Evolutionary conservation across 2,888 invertebrate genomes (phyloP).

Genomic region (Fragum whitleyi): DNA sequence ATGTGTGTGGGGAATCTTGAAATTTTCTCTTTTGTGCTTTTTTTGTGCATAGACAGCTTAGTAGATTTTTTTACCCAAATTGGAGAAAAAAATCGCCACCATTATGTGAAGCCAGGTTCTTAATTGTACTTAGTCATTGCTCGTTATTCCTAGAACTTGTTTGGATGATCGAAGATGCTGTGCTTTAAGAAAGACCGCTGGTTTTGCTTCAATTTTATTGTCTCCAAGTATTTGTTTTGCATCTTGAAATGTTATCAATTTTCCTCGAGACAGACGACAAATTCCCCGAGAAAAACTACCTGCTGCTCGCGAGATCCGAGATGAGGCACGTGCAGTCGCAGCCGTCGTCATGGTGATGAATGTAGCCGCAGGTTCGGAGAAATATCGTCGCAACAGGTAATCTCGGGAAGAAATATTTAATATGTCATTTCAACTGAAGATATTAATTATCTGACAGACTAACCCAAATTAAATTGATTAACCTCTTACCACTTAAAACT

Average conservation of each 20-base stretch:
- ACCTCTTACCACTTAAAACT: not conserved
- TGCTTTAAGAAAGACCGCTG: no score
- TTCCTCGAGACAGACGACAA: conserved; percentile 1
- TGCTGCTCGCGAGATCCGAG: conserved; percentile 6
- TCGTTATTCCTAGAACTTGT: no score
- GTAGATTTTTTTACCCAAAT: no score
- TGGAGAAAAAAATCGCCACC: no score
- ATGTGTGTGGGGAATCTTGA: no score
- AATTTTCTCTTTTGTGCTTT: no score
- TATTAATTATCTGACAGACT: conserved; percentile 62
- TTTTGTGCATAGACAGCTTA: no score
- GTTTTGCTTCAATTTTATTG: no score
- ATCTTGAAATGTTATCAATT: not conserved
- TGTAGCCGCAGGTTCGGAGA: conserved; percentile 57
- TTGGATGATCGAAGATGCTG: no score
- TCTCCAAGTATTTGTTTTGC: no score
- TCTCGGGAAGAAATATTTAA: conserved; percentile 64
- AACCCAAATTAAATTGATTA: conserved; percentile 55
- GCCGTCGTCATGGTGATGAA: conserved; percentile 53
- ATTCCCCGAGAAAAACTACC: not conserved
- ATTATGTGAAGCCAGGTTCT: no score
- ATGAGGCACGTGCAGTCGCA: conserved; percentile 43
- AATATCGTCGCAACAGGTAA: conserved; percentile 64
- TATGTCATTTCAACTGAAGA: conserved; percentile 62
- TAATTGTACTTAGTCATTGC: no score